phyloP scores from a whole-genome alignment of 2,113 vertebrate genomes.

The Chlorodrepanis virens region DNA sequence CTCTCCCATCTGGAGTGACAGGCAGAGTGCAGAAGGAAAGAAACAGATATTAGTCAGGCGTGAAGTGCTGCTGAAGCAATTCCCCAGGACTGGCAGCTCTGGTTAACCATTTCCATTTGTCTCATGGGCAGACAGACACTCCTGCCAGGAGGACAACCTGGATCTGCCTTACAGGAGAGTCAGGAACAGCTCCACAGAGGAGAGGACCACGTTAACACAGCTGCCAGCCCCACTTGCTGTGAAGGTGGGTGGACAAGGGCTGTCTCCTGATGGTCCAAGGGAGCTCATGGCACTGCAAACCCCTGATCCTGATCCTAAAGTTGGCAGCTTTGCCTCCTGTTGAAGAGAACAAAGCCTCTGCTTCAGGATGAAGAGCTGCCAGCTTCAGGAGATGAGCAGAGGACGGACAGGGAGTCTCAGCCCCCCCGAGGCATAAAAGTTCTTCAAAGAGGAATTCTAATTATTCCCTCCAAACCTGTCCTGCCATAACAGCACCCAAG shows the following conservation, averaged over 20 bases:
- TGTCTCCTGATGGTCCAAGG: not conserved
- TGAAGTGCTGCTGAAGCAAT: slow-evolving; percentile 18
- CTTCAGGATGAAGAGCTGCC: not conserved
- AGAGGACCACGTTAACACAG: fast-evolving
- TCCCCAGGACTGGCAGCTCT: slow-evolving; percentile 15
- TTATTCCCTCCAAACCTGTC: not conserved
- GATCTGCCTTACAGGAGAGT: not conserved
- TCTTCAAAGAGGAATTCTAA: not conserved
- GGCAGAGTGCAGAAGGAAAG: slow-evolving; percentile 62
- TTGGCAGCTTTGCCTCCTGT: not conserved
- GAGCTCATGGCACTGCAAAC: not conserved
- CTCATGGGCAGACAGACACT: not conserved
- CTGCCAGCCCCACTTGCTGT: fast-evolving
- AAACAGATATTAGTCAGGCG: slow-evolving; percentile 40
- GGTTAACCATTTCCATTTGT: not conserved
- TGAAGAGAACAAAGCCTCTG: not conserved
- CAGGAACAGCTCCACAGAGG: not conserved
- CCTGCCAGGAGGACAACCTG: not conserved
- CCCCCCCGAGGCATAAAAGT: not conserved
- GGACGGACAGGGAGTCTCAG: not conserved
- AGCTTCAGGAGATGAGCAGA: not conserved
- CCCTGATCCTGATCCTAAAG: not conserved
- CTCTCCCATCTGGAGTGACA: slow-evolving; percentile 74
- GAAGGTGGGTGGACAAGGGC: not conserved
- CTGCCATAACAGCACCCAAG: not conserved